These are phyloP conservation scores for Benthochromis sp. DNA, from an alignment of 2,113 vertebrate genomes.

Conservation along the genomic window DNA sequence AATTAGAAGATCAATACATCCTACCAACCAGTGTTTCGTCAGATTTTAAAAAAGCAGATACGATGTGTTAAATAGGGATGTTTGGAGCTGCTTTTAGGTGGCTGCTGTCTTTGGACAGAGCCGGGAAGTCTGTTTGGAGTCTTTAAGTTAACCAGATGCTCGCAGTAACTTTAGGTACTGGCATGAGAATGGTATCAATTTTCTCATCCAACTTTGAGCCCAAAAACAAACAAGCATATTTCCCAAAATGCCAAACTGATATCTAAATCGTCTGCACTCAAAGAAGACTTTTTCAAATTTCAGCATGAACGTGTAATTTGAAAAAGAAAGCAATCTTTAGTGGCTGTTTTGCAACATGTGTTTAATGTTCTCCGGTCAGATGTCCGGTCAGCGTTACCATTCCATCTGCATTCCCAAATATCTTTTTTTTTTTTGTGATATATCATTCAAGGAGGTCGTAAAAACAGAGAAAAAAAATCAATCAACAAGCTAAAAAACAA, in stretches of 20 bases:
- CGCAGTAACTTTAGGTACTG: fast-evolving
- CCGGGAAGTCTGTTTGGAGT: not conserved
- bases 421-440: not conserved
- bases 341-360: not conserved
- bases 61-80: fast-evolving
- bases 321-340: not conserved
- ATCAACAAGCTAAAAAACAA: slow-evolving; percentile 57
- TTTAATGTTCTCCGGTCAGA: not conserved
- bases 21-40: not conserved
- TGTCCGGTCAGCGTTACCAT: slow-evolving; percentile 1
- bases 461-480: slow-evolving; percentile 29
- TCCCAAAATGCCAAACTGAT: not conserved
- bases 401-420: slow-evolving; percentile 29
- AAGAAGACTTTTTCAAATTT: not conserved
- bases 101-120: not conserved
- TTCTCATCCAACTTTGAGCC: not conserved
- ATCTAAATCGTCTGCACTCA: not conserved
- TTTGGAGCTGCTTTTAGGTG: not conserved
- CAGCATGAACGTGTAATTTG: not conserved
- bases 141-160: not conserved
- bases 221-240: not conserved
- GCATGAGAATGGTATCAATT: not conserved
- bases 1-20: not conserved
- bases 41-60: fast-evolving
- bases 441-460: slow-evolving; percentile 44